A percentile compares a stretch with the other conserved stretches of the same genome.
phyloP scores from a whole-genome alignment of 2,113 vertebrate species.

The Mugil cephalus region DNA sequence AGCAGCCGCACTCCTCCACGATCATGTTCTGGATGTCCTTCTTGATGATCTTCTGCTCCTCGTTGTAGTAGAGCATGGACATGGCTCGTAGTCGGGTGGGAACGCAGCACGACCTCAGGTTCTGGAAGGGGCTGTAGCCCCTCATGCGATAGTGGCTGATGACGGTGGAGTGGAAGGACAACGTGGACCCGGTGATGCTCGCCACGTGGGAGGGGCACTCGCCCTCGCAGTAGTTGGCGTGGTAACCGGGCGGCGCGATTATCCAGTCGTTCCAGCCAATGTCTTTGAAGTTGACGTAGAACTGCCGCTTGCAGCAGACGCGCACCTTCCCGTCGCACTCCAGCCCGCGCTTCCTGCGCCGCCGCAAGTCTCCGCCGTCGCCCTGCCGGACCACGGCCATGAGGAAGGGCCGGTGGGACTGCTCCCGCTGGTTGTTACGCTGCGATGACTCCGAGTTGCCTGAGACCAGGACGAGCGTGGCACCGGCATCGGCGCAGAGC shows the following conservation, averaged over 20 bases:
- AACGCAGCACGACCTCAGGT: constrained; percentile 95
- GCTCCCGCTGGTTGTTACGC: constrained; percentile 89
- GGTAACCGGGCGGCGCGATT: constrained; percentile 95
- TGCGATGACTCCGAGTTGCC: constrained; percentile 36
- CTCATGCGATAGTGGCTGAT: constrained; percentile 98
- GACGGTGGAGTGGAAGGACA: constrained; percentile 98
- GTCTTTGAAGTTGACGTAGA: constrained; percentile 98
- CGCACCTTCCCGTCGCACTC: constrained; percentile 97
- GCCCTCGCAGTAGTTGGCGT: constrained; percentile 98
- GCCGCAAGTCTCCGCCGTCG: constrained; percentile 85
- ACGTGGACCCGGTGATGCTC: constrained; percentile 91
- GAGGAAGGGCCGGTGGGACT: constrained; percentile 95
- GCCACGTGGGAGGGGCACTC: constrained; percentile 96
- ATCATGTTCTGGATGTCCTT: constrained; percentile 99
- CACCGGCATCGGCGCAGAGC: constrained; percentile 90
- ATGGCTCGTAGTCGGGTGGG: constrained; percentile 97
- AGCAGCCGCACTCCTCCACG: constrained; percentile 98
- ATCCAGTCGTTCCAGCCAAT: constrained; percentile 99
- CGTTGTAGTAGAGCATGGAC: constrained; percentile 99
- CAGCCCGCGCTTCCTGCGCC: constrained; percentile 91
- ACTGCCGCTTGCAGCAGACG: constrained; percentile 97
- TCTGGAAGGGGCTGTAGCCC: constrained; percentile 94
- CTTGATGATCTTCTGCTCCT: constrained; percentile 98
- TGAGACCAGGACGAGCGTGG: constrained; percentile 85
- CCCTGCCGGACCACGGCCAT: constrained; percentile 92